Percentiles rank a stretch among this genome's conserved stretches.
These are phyloP conservation scores for Netelia fuscicornis DNA, from an alignment of 2,888 invertebrate species.

Conservation along the genomic window DNA sequence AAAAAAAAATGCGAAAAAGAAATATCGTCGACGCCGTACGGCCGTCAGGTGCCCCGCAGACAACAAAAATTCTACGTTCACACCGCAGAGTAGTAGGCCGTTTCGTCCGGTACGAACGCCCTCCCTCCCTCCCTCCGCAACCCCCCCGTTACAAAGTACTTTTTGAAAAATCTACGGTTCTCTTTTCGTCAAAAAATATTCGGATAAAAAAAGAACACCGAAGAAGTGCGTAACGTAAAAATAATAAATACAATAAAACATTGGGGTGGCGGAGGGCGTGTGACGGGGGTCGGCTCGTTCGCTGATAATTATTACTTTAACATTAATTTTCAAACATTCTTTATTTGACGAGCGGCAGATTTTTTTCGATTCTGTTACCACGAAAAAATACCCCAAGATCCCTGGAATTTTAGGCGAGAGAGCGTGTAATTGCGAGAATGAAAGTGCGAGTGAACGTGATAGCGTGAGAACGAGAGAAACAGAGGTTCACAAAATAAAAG, in stretches of 20 bases:
- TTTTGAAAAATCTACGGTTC: constrained; percentile 44
- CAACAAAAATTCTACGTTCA: constrained; percentile 73
- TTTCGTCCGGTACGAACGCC: constrained; percentile 74
- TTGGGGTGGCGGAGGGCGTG: constrained; percentile 53
- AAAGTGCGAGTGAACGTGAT: constrained; percentile 62
- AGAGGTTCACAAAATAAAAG: constrained; percentile 64
- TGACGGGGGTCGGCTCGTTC: constrained; percentile 65
- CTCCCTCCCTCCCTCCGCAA: constrained; percentile 71
- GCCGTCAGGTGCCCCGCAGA: constrained; percentile 70
- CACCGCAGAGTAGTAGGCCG: constrained; percentile 76
- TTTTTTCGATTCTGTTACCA: constrained; percentile 63
- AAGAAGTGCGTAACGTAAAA: constrained; percentile 8
- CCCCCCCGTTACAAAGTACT: constrained; percentile 48
- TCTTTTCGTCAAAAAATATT: constrained; percentile 29
- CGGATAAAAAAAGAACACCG: constrained; percentile 24
- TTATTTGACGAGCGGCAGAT: constrained; percentile 67
- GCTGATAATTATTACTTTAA: constrained; percentile 53
- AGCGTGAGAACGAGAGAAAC: constrained; percentile 57
- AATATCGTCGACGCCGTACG: constrained; percentile 71
- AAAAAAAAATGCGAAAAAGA: constrained; percentile 44
- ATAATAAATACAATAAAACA: constrained; percentile 35
- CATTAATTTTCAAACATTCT: constrained; percentile 53
- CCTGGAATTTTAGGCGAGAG: constrained; percentile 72
- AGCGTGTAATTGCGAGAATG: constrained; percentile 65
- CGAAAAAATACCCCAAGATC: constrained; percentile 66